Percentiles rank a stretch among this genome's conserved stretches.
Evolutionary conservation across 1,140 invertebrate genomes (phyloP).

Genomic region (Drosophila kikkawai): DNA sequence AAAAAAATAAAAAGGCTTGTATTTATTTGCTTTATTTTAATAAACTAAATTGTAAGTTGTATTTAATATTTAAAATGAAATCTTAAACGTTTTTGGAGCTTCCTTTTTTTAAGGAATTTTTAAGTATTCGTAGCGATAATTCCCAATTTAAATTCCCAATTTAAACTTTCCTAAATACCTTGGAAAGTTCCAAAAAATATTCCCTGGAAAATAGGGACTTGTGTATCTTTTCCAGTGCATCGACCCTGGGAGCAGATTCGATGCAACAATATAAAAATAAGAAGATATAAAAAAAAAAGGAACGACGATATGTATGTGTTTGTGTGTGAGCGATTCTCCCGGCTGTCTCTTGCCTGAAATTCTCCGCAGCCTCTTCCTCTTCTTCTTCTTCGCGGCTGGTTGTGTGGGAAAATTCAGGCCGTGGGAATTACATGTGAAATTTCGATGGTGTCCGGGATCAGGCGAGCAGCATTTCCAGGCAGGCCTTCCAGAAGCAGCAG

Average conservation of each 20-base stretch:
- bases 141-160: no score
- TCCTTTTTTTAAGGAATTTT: no score
- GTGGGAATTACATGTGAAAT: conserved; percentile 85
- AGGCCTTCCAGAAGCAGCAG: conserved; percentile 34
- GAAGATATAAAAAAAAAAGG: conserved; percentile 17
- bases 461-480: conserved; percentile 69
- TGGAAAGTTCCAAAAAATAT: neutral
- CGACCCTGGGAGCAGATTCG: conserved; percentile 77
- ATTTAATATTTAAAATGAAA: no score
- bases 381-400: conserved; percentile 50
- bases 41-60: neutral
- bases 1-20: neutral
- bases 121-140: no score
- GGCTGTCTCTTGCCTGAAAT: conserved; percentile 64
- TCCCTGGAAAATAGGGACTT: neutral
- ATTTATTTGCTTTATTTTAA: neutral
- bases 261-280: conserved; percentile 57
- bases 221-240: conserved; percentile 19
- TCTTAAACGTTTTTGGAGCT: no score
- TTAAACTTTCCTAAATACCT: no score
- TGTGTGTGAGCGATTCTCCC: conserved; percentile 40
- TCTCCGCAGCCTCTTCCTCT: conserved; percentile 64
- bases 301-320: conserved; percentile 9
- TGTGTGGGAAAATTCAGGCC: conserved; percentile 85
- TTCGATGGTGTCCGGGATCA: conserved; percentile 83